Evolutionary conservation across 2,888 invertebrate species (phyloP), one percentile per base, ranked within the genome.

Genomic region (Synanthedon andrenaeformis): DNA sequence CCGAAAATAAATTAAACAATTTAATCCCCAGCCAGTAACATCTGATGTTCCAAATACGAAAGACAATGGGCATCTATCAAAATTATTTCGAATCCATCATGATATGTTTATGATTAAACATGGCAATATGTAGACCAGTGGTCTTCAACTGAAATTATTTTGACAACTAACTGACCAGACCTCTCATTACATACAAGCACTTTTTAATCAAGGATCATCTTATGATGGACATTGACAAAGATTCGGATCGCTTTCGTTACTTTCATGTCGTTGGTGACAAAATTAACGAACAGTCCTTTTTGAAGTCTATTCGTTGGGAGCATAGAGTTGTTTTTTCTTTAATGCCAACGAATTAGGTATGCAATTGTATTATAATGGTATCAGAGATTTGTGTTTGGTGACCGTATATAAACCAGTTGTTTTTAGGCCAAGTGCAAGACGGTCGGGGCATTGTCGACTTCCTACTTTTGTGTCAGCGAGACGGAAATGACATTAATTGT

Each of bases 361-460:
- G 8, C 35, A 35, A 35, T 35, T 35, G 35, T 35, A 35, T 35
- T 35, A 35, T 35, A 35, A 35, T 35, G 35, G 10, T 35, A 35
- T 35, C 35, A 35, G 35, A 35, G 35, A 35, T 35, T 35, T 35
- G 35, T 35, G 35, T 5, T 45, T 45, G 13, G 45, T 45, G 45
- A 45, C 45, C 45, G 52, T 53, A 41, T 50, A 42, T 23, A 23
- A 62, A 68, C 69, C 62, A 66, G 70, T 57, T 66, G 52, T 57
- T 68, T 69, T 67, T 63, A 71, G 74, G 76, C 70, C 76, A 74
- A 76, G 70, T 65, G 66, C 69, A 13, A n/a, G 42, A 23, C 23
- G 23, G 23, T 42, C 42, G 42, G n/a, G 69, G 69, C 69, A 64
- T 65, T 67, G 67, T 66, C 59, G 57, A 60, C 55, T 73, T 71